Evolutionary conservation across 2,113 vertebrate species (phyloP).

Genomic region (Aegithalos caudatus): DNA sequence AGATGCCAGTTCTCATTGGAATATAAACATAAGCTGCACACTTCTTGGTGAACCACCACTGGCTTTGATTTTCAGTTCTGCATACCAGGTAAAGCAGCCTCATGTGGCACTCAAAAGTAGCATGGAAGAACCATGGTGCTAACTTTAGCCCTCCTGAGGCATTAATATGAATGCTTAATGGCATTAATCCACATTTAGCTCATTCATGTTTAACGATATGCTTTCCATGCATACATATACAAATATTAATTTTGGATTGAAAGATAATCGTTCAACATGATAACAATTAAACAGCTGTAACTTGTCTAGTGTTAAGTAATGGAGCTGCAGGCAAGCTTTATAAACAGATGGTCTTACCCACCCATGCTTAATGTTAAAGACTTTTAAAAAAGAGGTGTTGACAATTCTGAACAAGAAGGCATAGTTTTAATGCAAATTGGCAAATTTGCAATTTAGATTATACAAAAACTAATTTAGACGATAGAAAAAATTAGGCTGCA

Average conservation of each 20-base stretch:
- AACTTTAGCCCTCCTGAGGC: slow-evolving; percentile 52
- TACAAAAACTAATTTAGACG: slow-evolving; percentile 68
- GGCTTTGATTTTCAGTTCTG: background rate
- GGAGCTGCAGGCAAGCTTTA: slow-evolving; percentile 67
- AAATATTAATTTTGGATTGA: slow-evolving; percentile 78
- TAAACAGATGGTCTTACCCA: slow-evolving; percentile 79
- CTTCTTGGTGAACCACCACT: background rate
- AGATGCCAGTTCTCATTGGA: background rate
- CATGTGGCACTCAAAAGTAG: background rate
- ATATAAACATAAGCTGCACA: background rate
- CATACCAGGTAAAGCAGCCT: background rate
- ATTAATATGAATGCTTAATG: slow-evolving; percentile 65
- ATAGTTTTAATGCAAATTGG: slow-evolving; percentile 75
- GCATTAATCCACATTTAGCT: slow-evolving; percentile 68
- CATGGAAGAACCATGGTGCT: background rate
- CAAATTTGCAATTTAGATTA: slow-evolving; percentile 77
- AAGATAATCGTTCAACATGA: slow-evolving; percentile 62
- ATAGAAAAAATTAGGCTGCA: slow-evolving; percentile 67
- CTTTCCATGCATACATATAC: slow-evolving; percentile 65
- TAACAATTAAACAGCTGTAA: slow-evolving; percentile 83
- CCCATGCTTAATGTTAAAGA: slow-evolving; percentile 75
- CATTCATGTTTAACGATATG: slow-evolving; percentile 68
- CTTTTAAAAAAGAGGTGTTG: slow-evolving; percentile 76
- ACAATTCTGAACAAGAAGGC: slow-evolving; percentile 77
- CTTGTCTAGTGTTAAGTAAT: slow-evolving; percentile 71